Evolutionary conservation across 2,797 vertebrate species (phyloP), one percentile per base, ranked within the genome.

Genomic region (Sparidentex hasta): DNA sequence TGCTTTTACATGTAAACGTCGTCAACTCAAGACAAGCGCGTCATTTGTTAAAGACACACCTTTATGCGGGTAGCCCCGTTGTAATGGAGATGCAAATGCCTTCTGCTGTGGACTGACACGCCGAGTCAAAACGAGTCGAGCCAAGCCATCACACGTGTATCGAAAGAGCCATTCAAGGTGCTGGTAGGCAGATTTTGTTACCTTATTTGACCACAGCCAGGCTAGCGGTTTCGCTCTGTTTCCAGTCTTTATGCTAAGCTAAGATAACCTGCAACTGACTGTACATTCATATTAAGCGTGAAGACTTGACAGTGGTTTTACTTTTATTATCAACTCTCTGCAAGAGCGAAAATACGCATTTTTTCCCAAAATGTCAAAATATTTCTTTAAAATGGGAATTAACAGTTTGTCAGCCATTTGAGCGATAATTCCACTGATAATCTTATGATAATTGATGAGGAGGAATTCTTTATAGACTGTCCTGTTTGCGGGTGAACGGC

Each of bases 221-320:
- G 13, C 23, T n/a, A 27, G 5, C 29, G n/a, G 47, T 54, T 71
- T 65, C 13, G 3, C 12, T 1, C 8, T 14, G 8, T 51, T 33
- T 59, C 6, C 23, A 59, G 33, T 50, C 20, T 50, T 73, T 63
- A 25, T 51, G 20, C 48, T 41, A 33, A 58, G 29, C 51, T 47
- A 66, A 66, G 56, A 21, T 54, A 55, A 64, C 23, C 9, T 2
- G 23, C 61, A 46, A 14, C 65, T 56, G 50, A n/a, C 58, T 41
- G 47, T n/a, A 17, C 2, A 14, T 21, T 62, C 38, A 61, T 43
- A 52, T 47, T 47, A 11, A 48, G 25, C 7, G 11, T 17, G 47
- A 20, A 29, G 16, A 48, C 13, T n/a, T 11, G 11, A 47, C 25
- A 17, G 61, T 50, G 27, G 27, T 12, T 9, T 38, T 11, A 38